Evolutionary conservation across 2,888 invertebrate genomes (phyloP), one percentile per base, ranked within the genome.

Genomic region (Pseudococcus jackbeardsleyi): DNA sequence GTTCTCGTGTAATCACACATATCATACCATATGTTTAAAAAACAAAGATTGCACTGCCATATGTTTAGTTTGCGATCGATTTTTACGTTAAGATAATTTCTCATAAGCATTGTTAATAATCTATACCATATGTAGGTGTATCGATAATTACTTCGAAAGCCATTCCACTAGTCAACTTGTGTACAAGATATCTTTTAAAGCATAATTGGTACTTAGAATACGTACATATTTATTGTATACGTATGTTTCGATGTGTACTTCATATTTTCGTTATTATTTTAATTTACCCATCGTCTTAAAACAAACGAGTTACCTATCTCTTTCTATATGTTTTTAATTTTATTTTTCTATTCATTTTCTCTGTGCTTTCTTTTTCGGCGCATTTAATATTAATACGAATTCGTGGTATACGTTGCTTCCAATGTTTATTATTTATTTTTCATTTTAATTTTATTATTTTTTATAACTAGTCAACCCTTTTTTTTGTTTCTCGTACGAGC

Each of bases 1-100:
- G 84, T 94, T 94, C 91, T 93, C 93, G 88, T 94, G 94, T 90
- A 94, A 94, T 84, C 94, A 94, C 90, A 93, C 93, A 88, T 94
- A 93, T 91, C 94, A 94, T 89, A 89, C 89, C 12, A 89, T 90
- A 5, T 90, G 90, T 84, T 85, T 88, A 26, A 88, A 85, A 72
- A 84, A 88, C 15, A 84, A 88, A 85, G 48, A 88, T 88, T 88
- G 87, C 77, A 77, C 87, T 87, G 77, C 77, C 77, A 87, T 72
- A 22, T 87, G 87, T 77, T 17, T 79, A 77, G 87, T 87, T 46
- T 87, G 87, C 26, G 87, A 87, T 87, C 48, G 87, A 48, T 87
- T 87, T 87, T 79, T 87, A 33, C 59, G 87, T n/a, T 87, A 68
- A 72, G 17, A 39, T 39, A 68, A 7, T 22, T 68, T 26, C 8